phyloP scores from a whole-genome alignment of 2,888 invertebrate genomes.

The Zaprionus lineosus region DNA sequence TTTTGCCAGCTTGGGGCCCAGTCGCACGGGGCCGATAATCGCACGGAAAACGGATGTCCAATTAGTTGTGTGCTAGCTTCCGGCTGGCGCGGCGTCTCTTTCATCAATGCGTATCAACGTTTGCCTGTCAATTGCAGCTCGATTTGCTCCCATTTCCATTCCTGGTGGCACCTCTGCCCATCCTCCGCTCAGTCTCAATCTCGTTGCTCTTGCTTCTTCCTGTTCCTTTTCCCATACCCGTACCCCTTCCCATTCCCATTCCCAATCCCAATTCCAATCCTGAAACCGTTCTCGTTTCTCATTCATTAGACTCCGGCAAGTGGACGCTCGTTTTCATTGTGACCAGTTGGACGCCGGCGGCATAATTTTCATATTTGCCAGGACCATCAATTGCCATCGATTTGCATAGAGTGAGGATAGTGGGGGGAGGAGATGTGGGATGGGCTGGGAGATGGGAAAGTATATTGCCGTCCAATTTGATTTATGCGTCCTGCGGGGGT shows the following conservation, averaged over 20 bases:
- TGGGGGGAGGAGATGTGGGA: too few species aligned
- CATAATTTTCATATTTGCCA: conserved; percentile 74
- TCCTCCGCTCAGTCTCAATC: background rate
- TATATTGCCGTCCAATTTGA: conserved; percentile 23
- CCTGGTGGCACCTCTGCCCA: too few species aligned
- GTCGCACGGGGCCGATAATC: conserved; percentile 67
- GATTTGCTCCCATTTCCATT: conserved; percentile 25
- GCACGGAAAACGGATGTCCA: conserved; percentile 80
- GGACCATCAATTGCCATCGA: conserved; percentile 57
- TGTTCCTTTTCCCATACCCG: background rate
- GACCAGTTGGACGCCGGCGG: conserved; percentile 51
- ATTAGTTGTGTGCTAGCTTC: conserved; percentile 79
- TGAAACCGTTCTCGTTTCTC: conserved; percentile 32
- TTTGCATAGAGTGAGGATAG: conserved; percentile 57
- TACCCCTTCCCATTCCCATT: conserved; percentile 3
- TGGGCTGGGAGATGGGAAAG: too few species aligned
- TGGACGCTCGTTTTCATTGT: conserved; percentile 45
- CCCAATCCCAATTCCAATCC: conserved; percentile 4
- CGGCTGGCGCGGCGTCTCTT: conserved; percentile 52
- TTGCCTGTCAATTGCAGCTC: conserved; percentile 74
- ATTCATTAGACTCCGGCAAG: conserved; percentile 43
- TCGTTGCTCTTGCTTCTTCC: too few species aligned
- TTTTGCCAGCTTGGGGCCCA: conserved; percentile 6
- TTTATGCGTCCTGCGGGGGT: conserved; percentile 38
- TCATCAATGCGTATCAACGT: conserved; percentile 61